Base-by-base conservation (phyloP, 1,140 invertebrate genomes). In the Kradibia gibbosae region DNA sequence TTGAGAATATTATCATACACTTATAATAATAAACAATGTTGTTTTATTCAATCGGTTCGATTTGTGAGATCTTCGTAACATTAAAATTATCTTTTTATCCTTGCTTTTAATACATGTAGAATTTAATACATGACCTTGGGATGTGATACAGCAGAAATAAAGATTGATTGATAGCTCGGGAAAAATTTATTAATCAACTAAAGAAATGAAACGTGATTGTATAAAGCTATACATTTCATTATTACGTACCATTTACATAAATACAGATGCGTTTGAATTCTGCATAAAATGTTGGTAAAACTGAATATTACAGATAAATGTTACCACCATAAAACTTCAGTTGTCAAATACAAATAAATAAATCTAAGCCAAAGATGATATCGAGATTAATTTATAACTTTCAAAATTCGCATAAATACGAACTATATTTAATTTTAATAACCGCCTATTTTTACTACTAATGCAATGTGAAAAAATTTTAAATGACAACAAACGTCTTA, bases 21-120 rank as follows among this genome's bases (percentile, higher is more conserved):
- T 55, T n/a, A n/a, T 55, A 55, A 55, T 55, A 55, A 55, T n/a
- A 55, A 55, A 55, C 53, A 55, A 55, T n/a, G n/a, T n/a, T n/a
- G n/a, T n/a, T n/a, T n/a, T n/a, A n/a, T n/a, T n/a, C n/a, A n/a
- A n/a, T n/a, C n/a, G n/a, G n/a, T n/a, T n/a, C n/a, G n/a, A n/a
- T n/a, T 48, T 17, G 45, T 10, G 17, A 34, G 28, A 22, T 22
- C 3, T 28, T 62, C 2, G 20, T 31, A 25, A 65, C 11, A 65
- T 34, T 31, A 65, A 65, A 57, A 65, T 65, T 65, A 36, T 36
- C 60, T 17, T 36, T 36, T 65, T 36, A 20, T 22, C 1, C 11
- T 34, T 34, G 1, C 17, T 25, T 31, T 25, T 15, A 31, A 34
- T 62, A 22, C 28, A 34, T 62, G 60, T 36, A 5, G 4, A n/a